These are phyloP conservation scores for Dinoponera quadriceps DNA, from an alignment of 1,140 invertebrate species.

Conservation along the genomic window DNA sequence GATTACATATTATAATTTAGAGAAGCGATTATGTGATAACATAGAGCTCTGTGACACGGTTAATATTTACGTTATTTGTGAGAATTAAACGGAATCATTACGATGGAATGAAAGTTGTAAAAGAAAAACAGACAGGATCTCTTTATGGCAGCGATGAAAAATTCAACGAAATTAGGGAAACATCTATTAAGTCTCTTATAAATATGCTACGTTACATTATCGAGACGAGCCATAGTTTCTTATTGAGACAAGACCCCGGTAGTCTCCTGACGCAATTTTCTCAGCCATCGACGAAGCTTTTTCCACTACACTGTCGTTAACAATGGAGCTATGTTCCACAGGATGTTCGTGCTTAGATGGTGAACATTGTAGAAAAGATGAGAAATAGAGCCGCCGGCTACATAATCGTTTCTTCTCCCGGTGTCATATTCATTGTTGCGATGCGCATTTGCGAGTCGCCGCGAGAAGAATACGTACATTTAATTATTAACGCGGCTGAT, in stretches of 20 bases:
- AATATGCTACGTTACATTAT: conserved; percentile 21
- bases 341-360: background rate
- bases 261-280: conserved; percentile 54
- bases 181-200: conserved; percentile 6
- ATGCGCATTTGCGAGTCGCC: background rate
- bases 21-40: too few species aligned
- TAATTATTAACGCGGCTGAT: conserved; percentile 17
- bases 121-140: background rate
- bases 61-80: background rate
- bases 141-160: background rate
- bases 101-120: background rate
- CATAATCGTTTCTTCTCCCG: background rate
- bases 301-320: conserved; percentile 54
- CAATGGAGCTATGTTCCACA: conserved; percentile 33
- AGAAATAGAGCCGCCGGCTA: background rate
- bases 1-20: background rate
- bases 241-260: conserved; percentile 17
- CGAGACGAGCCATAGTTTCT: conserved; percentile 20
- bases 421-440: background rate
- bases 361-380: conserved; percentile 39
- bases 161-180: background rate
- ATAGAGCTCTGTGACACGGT: background rate
- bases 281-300: conserved; percentile 56
- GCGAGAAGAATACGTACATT: background rate
- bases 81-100: background rate